These are phyloP conservation scores for Alauda arvensis DNA, from an alignment of 2,797 vertebrate species.

Conservation along the genomic window DNA sequence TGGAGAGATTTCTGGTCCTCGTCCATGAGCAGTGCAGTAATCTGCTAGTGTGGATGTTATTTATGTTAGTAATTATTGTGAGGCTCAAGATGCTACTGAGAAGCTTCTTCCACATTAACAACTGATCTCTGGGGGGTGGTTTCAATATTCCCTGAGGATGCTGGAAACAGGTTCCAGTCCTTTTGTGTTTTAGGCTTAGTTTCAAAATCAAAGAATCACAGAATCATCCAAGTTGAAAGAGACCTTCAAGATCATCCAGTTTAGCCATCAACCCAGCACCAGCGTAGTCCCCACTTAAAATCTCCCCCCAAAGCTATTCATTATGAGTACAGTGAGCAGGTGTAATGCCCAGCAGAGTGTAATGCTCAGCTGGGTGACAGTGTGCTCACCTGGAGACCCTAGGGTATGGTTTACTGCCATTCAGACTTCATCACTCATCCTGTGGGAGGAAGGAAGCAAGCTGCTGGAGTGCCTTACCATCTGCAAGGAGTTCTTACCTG, in stretches of 20 bases:
- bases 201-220: not conserved
- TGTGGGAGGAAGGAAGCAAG: not conserved
- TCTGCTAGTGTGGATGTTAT: not conserved
- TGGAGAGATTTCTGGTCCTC: not conserved
- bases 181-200: not conserved
- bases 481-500: not conserved
- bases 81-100: not conserved
- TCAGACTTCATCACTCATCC: not conserved
- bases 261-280: not conserved
- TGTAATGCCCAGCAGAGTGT: not conserved
- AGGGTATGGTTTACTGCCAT: not conserved
- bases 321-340: not conserved
- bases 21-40: not conserved
- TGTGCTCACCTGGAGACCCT: not conserved
- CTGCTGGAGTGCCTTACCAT: not conserved
- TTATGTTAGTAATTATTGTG: not conserved
- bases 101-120: not conserved
- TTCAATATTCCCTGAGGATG: not conserved
- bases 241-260: not conserved
- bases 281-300: not conserved
- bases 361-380: not conserved
- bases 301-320: not conserved
- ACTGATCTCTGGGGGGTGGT: not conserved
- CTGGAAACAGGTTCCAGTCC: not conserved
- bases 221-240: not conserved